phyloP scores from a whole-genome alignment of 1,140 invertebrate genomes.

The Rhizoglyphus robini region DNA sequence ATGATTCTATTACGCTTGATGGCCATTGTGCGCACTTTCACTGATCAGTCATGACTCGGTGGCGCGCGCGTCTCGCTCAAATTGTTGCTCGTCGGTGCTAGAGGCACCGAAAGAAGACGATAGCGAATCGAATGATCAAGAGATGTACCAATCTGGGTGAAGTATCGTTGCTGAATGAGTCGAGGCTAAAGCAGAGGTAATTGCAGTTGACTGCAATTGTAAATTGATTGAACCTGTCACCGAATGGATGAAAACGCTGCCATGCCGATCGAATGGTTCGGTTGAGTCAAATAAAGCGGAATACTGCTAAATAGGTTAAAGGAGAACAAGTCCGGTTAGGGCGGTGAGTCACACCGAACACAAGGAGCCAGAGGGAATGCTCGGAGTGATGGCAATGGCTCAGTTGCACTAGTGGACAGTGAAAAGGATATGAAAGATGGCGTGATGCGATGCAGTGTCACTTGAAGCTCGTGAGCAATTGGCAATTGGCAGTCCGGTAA shows the following conservation, averaged over 20 bases:
- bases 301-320: background rate
- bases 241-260: background rate
- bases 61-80: background rate
- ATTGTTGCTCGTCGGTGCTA: too few species aligned
- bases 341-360: background rate
- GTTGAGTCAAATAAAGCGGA: background rate
- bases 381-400: too few species aligned
- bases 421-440: background rate
- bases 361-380: background rate
- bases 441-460: background rate
- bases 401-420: too few species aligned
- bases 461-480: background rate
- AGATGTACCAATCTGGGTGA: too few species aligned
- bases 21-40: background rate
- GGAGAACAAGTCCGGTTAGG: background rate
- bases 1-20: slow-evolving; percentile 12
- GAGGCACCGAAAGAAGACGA: too few species aligned
- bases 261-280: too few species aligned
- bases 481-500: background rate
- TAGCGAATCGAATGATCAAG: too few species aligned
- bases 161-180: too few species aligned
- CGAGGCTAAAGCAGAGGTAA: too few species aligned
- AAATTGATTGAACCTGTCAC: background rate
- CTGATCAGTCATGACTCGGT: too few species aligned
- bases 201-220: background rate